These are phyloP conservation scores for Petrocephalus sullivani DNA, from an alignment of 2,797 vertebrate species.

Conservation along the genomic window DNA sequence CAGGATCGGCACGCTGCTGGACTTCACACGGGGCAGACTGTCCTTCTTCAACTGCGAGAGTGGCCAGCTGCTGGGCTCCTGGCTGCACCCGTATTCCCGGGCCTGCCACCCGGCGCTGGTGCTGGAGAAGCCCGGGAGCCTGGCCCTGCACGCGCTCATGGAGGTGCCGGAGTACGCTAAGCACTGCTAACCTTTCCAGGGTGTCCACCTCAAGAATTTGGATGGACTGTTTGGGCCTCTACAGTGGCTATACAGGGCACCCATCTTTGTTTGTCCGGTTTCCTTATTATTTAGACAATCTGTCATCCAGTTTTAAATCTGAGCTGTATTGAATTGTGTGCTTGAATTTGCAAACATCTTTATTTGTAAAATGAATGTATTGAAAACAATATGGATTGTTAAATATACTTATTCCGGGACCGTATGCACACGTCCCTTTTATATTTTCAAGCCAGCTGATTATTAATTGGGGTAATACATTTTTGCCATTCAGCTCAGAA, in stretches of 20 bases:
- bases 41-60: conserved; percentile 80
- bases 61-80: conserved; percentile 73
- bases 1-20: conserved; percentile 78
- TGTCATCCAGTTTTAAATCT: neutral
- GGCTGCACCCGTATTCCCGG: conserved; percentile 67
- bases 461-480: neutral
- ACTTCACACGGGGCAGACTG: conserved; percentile 69
- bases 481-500: neutral
- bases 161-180: conserved; percentile 78
- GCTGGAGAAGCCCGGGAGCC: conserved; percentile 76
- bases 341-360: neutral
- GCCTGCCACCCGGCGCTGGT: conserved; percentile 75
- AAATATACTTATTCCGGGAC: neutral
- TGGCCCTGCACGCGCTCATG: conserved; percentile 70
- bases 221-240: neutral
- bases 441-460: neutral
- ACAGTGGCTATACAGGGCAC: neutral
- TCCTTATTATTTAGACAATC: neutral
- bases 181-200: conserved; percentile 60
- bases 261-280: neutral
- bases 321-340: neutral
- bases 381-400: neutral
- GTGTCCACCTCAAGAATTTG: neutral
- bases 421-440: neutral
- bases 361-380: neutral